Evolutionary conservation across 2,113 vertebrate genomes (phyloP).

Genomic region (Chlorodrepanis virens): DNA sequence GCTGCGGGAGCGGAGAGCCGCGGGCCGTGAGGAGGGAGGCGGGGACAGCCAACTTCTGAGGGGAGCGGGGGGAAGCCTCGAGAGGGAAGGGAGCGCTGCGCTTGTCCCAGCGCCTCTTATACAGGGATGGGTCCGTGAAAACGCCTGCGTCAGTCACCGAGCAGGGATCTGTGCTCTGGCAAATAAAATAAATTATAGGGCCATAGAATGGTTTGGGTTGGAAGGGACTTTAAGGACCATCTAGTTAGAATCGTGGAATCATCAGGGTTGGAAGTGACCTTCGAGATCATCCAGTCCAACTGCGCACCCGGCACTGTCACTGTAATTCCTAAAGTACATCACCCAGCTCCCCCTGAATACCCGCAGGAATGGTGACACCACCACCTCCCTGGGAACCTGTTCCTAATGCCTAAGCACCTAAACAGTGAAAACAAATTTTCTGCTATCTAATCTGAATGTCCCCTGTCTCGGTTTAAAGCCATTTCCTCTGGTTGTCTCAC

Average conservation of each 20-base stretch:
- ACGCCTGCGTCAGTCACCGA: background rate
- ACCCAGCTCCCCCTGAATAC: background rate
- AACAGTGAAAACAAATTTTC: background rate
- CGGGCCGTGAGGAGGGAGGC: background rate
- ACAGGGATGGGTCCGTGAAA: accelerated
- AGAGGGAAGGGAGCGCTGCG: accelerated
- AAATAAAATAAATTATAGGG: no score
- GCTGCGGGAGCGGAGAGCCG: background rate
- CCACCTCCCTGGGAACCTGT: background rate
- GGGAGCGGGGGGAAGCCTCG: accelerated
- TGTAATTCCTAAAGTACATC: background rate
- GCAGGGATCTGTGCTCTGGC: background rate
- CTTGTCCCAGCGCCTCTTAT: accelerated
- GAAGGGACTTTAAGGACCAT: background rate
- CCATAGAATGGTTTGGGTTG: background rate
- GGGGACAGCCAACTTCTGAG: accelerated
- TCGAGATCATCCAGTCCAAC: background rate
- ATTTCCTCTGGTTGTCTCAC: accelerated
- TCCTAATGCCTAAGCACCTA: background rate
- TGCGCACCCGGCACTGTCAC: background rate
- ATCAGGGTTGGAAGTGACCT: background rate
- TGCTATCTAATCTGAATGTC: no score
- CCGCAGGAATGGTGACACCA: background rate
- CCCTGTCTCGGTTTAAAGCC: background rate
- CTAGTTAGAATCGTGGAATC: background rate